Percentiles rank a stretch among this genome's conserved stretches.
phyloP scores from a whole-genome alignment of 2,888 invertebrate genomes.

The Cotesia congregata region DNA sequence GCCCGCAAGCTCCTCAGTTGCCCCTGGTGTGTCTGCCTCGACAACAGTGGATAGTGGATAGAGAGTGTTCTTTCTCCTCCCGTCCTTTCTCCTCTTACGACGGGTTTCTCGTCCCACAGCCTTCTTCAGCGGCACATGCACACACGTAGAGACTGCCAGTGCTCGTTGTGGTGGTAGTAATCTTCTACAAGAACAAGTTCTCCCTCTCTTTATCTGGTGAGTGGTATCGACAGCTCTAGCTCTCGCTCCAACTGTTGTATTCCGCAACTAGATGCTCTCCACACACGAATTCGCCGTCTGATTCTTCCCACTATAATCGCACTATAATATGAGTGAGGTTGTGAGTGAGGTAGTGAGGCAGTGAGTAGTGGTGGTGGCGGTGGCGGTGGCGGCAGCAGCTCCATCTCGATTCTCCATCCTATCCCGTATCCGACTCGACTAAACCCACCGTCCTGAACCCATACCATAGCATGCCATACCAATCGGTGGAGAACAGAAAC shows the following conservation, averaged over 20 bases:
- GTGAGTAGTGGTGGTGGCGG: slow-evolving; percentile 37
- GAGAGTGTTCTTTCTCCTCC: slow-evolving; percentile 43
- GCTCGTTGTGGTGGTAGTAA: too few species aligned
- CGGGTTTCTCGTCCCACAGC: slow-evolving; percentile 46
- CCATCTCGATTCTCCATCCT: slow-evolving; percentile 41
- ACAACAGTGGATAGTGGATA: slow-evolving; percentile 40
- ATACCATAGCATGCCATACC: too few species aligned
- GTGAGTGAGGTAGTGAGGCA: too few species aligned
- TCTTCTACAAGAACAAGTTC: slow-evolving; percentile 55
- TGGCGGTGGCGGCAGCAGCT: slow-evolving; percentile 40
- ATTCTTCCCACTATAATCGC: slow-evolving; percentile 12
- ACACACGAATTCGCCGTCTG: slow-evolving; percentile 39
- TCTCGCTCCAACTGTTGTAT: slow-evolving; percentile 24
- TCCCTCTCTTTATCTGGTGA: slow-evolving; percentile 22
- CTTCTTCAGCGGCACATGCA: slow-evolving; percentile 66
- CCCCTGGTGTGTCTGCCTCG: slow-evolving; percentile 4
- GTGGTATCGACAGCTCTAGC: neutral
- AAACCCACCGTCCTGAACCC: slow-evolving; percentile 60
- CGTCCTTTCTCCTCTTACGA: slow-evolving; percentile 50
- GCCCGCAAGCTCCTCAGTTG: slow-evolving; percentile 15
- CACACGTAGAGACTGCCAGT: too few species aligned
- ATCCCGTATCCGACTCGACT: slow-evolving; percentile 42
- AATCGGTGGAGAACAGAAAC: too few species aligned
- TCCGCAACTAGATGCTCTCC: slow-evolving; percentile 16
- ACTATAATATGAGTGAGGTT: neutral